Evolutionary conservation across 2,113 vertebrate species (phyloP), one percentile per base, ranked within the genome.

Genomic region (Protobothrops mucrosquamatus): DNA sequence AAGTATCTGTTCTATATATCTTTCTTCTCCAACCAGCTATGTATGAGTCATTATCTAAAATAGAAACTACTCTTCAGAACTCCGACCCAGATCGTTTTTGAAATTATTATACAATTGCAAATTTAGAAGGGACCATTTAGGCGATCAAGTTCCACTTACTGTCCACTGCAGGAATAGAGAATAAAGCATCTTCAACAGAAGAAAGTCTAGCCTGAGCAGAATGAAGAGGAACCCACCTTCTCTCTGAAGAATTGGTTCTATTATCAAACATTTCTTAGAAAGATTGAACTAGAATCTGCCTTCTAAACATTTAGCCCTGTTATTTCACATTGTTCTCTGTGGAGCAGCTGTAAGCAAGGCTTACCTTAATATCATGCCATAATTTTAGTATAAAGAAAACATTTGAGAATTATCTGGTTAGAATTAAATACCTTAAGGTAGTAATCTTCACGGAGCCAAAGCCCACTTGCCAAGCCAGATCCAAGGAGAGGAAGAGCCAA

Each of bases 401-500:
- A 59, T 6, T 12, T 23, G 61, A 69, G 12, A n/a, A 69, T n/a
- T n/a, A 69, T 14, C 29, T 15, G 2, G 29, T n/a, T 20, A 51
- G 46, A 90, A 90, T 64, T 29, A 61, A 64, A 18, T 94, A 92
- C 94, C 92, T 95, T 89, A 24, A 92, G 20, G 29, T 93, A 91
- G 0, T 1, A 92, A 20, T 92, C 92, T 0, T 81, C 92, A 18
- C 64, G 55, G 51, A 95, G 88, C 59, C 46, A 89, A 61, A 95
- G 91, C 8, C 52, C 81, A 0, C 89, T 59, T 15, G 93, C 92
- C 93, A 92, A 89, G 9, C 93, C 29, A 43, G 94, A 93, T 90
- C 93, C 95, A 69, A 93, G 43, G 89, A 94, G 0, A 24, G 93
- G 95, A 14, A 95, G 26, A 5, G 94, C 51, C 48, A 94, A n/a